Evolutionary conservation across 2,888 invertebrate genomes (phyloP), one percentile per base, ranked within the genome.

Genomic region (Auanema freiburgensis): DNA sequence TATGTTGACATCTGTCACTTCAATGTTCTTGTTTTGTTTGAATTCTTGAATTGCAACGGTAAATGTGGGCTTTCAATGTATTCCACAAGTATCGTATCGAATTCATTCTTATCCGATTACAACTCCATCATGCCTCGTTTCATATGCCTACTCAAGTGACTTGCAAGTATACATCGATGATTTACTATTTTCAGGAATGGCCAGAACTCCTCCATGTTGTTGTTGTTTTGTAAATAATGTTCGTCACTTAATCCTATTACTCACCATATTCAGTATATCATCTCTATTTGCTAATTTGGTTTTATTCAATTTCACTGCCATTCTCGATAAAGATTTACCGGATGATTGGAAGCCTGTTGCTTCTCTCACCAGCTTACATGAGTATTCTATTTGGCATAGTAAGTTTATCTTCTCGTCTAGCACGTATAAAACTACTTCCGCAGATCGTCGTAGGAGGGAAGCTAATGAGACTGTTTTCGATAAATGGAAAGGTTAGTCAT

Each of bases 291-390:
- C 78, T 41, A 79, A 76, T 46, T 25, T 77, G 5, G 49, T 79
- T 11, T 57, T 79, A 10, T 77, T 74, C 63, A 72, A 77, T 57
- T 58, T 79, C 50, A 70, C 76, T n/a, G 63, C 71, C 8, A 67
- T 78, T 51, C 55, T 70, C 4, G 64, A 67, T 24, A 57, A 53
- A 24, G 68, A 72, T 24, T 52, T 69, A 10, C 63, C 58, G 23
- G 40, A 58, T 1, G 49, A 63, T 12, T 46, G 58, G 41, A 59
- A 57, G 46, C 72, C 72, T 8, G 70, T 68, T n/a, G 58, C 57
- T 1, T 60, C 54, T 11, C 57, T 70, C 6, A 64, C 58, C 40
- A 62, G 67, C n/a, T 57, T 72, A 14, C 66, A 70, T 46, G 67
- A 67, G 49, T 67, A 60, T 55, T 41, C 57, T 14, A 57, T 18